Evolutionary conservation across 2,113 vertebrate genomes (phyloP).

Genomic region (Nycticorax nycticorax): DNA sequence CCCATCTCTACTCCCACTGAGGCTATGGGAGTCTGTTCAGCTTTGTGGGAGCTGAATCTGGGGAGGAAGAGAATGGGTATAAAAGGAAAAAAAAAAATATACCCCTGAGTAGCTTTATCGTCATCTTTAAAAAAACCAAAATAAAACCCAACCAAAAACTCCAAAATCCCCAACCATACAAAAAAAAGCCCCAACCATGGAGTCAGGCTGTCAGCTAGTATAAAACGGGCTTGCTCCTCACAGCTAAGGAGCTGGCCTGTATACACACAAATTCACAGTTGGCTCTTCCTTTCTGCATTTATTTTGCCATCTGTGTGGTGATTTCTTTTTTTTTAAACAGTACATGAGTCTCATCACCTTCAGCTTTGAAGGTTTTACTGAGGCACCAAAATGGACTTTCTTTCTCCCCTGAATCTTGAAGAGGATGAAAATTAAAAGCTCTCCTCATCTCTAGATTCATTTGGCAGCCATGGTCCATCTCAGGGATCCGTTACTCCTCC

Average conservation of each 20-base stretch:
- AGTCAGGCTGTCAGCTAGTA: background rate
- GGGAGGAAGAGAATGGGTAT: background rate
- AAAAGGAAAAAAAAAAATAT: background rate
- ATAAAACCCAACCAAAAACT: background rate
- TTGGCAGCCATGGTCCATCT: conserved; percentile 1
- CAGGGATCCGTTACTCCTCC: background rate
- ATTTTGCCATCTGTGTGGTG: conserved; percentile 43
- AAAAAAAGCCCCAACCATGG: background rate
- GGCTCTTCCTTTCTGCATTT: conserved; percentile 20
- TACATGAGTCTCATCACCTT: background rate
- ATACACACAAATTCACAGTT: background rate
- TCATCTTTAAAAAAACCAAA: background rate
- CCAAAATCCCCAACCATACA: background rate
- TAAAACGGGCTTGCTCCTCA: background rate
- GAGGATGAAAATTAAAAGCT: conserved; percentile 5
- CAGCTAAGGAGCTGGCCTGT: background rate
- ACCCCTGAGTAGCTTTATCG: background rate
- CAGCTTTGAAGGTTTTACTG: conserved; percentile 40
- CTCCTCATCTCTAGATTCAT: background rate
- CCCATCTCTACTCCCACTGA: background rate
- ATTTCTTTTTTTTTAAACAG: background rate
- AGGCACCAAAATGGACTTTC: background rate
- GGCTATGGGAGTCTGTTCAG: background rate
- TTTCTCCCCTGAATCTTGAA: background rate
- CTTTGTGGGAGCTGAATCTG: background rate